These are phyloP conservation scores for Spilarctia lutea DNA, from an alignment of 2,888 invertebrate genomes.

Conservation along the genomic window DNA sequence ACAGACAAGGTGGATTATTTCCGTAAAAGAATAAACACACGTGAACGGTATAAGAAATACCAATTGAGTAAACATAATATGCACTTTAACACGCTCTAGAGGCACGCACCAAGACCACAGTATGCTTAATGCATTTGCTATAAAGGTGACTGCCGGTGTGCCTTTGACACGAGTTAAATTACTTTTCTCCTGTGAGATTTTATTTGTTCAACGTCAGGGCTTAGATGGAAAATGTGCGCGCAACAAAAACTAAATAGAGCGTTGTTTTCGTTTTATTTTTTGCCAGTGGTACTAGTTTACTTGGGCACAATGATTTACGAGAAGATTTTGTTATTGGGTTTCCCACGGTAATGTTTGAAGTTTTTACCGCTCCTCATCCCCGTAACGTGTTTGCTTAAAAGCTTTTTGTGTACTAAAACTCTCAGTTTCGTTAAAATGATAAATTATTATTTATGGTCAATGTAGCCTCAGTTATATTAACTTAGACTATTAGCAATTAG, in stretches of 20 bases:
- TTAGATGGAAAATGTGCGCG: slow-evolving; percentile 50
- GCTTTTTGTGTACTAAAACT: slow-evolving; percentile 32
- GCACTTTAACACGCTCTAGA: slow-evolving; percentile 27
- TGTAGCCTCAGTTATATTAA: slow-evolving; percentile 12
- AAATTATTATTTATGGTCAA: slow-evolving; percentile 18
- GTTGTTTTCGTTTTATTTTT: slow-evolving; percentile 39
- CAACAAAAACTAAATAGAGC: slow-evolving; percentile 50
- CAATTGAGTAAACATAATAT: neutral
- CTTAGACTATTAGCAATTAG: neutral
- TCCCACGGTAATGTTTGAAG: slow-evolving; percentile 33
- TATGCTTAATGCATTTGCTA: slow-evolving; percentile 63
- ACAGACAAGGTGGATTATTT: neutral
- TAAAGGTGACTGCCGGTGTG: slow-evolving; percentile 54
- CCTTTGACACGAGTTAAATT: slow-evolving; percentile 61
- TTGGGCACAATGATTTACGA: slow-evolving; percentile 49
- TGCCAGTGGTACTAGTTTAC: slow-evolving; percentile 37
- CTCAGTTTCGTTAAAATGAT: slow-evolving; percentile 19
- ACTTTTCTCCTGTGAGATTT: slow-evolving; percentile 55
- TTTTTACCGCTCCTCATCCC: slow-evolving; percentile 41
- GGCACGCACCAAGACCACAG: slow-evolving; percentile 51
- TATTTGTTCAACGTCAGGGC: slow-evolving; percentile 49
- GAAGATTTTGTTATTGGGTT: slow-evolving; percentile 45
- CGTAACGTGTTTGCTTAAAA: slow-evolving; percentile 33
- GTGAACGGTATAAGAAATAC: neutral
- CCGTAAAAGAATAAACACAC: neutral